Evolutionary conservation across 2,888 invertebrate species (phyloP).

Genomic region (Volucella bombylans): DNA sequence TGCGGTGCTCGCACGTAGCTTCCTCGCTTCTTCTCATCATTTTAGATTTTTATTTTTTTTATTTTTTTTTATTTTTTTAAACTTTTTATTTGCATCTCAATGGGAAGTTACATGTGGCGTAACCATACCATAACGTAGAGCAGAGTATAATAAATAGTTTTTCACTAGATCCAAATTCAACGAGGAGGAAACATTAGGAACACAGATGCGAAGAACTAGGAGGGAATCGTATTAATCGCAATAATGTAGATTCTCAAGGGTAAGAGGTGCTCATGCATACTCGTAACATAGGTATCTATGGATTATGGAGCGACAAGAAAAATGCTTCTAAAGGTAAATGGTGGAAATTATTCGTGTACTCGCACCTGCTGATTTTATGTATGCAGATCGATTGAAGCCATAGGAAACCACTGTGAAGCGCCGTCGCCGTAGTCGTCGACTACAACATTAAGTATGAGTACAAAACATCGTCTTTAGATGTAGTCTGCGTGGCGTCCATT

Average conservation of each 20-base stretch:
- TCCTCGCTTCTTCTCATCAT: neutral
- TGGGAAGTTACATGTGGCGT: conserved; percentile 51
- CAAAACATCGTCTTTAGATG: conserved; percentile 27
- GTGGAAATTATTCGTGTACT: conserved; percentile 7
- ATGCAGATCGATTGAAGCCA: conserved; percentile 34
- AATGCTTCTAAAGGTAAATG: conserved; percentile 14
- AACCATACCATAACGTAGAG: conserved; percentile 19
- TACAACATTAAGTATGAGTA: conserved; percentile 24
- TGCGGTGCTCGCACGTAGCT: conserved; percentile 31
- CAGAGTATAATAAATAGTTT: conserved; percentile 27
- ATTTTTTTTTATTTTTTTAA: neutral
- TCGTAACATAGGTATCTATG: no score
- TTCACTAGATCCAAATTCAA: conserved; percentile 43
- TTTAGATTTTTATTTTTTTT: neutral
- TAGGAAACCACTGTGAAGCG: conserved; percentile 8
- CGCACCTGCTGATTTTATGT: conserved; percentile 21
- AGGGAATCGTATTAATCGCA: neutral
- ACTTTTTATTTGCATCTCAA: conserved; percentile 58
- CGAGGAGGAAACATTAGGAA: conserved; percentile 39
- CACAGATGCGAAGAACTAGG: neutral
- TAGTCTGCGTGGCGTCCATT: conserved; percentile 10
- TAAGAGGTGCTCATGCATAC: no score
- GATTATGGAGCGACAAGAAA: neutral
- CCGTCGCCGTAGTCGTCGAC: conserved; percentile 17
- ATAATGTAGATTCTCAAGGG: no score